A percentile compares a stretch with the other conserved stretches of the same genome.
phyloP scores from a whole-genome alignment of 2,113 vertebrate genomes.

The Cacatua alba region DNA sequence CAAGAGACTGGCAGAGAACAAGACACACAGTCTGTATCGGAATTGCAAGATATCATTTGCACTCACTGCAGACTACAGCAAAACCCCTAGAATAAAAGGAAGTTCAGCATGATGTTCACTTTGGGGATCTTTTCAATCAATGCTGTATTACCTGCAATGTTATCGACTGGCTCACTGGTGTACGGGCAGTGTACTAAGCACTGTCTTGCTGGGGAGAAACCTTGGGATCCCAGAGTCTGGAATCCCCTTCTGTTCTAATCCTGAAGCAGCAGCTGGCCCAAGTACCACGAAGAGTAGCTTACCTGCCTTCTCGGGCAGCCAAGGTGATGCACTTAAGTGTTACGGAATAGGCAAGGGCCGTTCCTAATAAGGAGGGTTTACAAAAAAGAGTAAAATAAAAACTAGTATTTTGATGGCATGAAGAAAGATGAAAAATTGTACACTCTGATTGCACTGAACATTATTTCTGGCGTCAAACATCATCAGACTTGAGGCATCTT shows the following conservation, averaged over 20 bases:
- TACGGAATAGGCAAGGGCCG: neutral
- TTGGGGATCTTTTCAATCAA: neutral
- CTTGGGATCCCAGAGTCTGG: neutral
- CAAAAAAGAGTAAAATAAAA: constrained; percentile 74
- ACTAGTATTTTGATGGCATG: constrained; percentile 71
- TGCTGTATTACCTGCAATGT: neutral
- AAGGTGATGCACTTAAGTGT: neutral
- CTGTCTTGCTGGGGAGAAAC: neutral
- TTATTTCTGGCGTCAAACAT: constrained; percentile 87
- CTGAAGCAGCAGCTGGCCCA: constrained; percentile 58
- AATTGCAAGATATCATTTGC: constrained; percentile 43
- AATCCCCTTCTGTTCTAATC: constrained; percentile 20
- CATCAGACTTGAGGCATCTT: constrained; percentile 83
- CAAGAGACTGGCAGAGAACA: constrained; percentile 61
- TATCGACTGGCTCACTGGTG: neutral
- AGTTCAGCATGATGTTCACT: constrained; percentile 15
- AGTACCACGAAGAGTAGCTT: neutral
- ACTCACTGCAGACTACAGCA: constrained; percentile 51
- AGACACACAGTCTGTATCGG: constrained; percentile 11
- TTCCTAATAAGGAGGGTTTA: constrained; percentile 44
- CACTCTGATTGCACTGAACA: constrained; percentile 87
- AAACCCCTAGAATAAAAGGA: neutral
- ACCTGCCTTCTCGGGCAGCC: constrained; percentile 28
- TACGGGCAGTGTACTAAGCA: constrained; percentile 14
- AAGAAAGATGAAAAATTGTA: constrained; percentile 85